Base-by-base conservation (phyloP, 2,113 vertebrate genomes). In the Lucifuga dentata region DNA sequence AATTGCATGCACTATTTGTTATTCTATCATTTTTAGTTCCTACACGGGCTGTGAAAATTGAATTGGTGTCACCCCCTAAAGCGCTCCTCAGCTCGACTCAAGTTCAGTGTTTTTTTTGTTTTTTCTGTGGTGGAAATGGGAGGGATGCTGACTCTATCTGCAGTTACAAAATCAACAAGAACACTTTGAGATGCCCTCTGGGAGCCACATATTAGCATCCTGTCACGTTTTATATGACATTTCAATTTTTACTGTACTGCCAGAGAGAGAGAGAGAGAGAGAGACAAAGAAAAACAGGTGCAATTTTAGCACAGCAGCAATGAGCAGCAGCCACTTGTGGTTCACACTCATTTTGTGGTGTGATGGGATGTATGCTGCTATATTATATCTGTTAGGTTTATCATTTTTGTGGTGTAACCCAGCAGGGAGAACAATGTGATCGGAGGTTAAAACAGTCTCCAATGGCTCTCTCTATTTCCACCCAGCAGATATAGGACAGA, bases 151-250 rank as follows among this genome's bases (percentile, higher is more conserved):
- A 70, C 73, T 73, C 73, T 78, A 69, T 80, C 82, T 78, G 80
- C 84, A 46, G 84, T 88, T 81, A 85, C 86, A 88, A 83, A 88
- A 88, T 87, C 86, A 92, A 90, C 86, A 89, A 69, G 67, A 87
- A 75, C 58, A 32, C 76, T 87, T 88, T 88, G 75, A 86, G 79
- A 80, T 84, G 87, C 83, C 89, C 89, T 86, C 84, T 85, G 90
- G 86, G 89, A 91, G 78, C 73, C 80, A 66, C 87, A 86, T 88
- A 89, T 89, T 90, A 89, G 85, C 88, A 89, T 90, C 85, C 78
- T 88, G 88, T 88, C 85, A 86, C 66, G 40, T 91, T 91, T 90
- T 88, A 90, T 90, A 76, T 87, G 89, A 90, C 87, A 85, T 87
- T 91, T 90, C 88, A 90, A 86, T 90, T 89, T 88, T 88, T 89